A percentile compares a stretch with the other conserved stretches of the same genome.
Conservation (phyloP, 2,797 vertebrate genomes). For the Nothura maculosa region DNA sequence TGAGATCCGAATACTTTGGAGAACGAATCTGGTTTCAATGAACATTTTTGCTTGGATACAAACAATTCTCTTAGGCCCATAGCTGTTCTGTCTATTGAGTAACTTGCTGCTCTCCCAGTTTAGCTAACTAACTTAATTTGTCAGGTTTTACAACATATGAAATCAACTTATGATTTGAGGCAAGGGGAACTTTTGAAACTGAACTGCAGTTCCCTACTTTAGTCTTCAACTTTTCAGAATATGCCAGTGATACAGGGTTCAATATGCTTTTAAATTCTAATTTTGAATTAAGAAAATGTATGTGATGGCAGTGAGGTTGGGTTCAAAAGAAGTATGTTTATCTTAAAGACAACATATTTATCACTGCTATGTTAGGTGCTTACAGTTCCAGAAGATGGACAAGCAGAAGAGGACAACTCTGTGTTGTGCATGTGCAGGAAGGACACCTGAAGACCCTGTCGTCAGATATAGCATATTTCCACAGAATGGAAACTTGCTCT, state of each 20-base stretch:
- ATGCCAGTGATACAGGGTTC: not conserved
- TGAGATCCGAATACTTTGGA: not conserved
- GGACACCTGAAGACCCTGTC: not conserved
- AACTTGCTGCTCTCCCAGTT: not conserved
- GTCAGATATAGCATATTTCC: not conserved
- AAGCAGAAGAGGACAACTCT: not conserved
- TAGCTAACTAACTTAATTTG: not conserved
- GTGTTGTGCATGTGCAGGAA: rapidly evolving
- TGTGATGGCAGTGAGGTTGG: not conserved
- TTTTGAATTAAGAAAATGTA: not conserved
- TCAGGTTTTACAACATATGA: not conserved
- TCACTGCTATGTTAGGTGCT: not conserved
- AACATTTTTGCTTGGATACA: not conserved
- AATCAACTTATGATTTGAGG: not conserved
- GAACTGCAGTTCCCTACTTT: not conserved
- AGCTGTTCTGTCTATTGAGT: not conserved
- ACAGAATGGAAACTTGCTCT: not conserved
- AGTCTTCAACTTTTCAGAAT: not conserved
- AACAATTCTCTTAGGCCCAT: not conserved
- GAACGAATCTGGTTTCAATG: not conserved
- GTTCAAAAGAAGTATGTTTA: not conserved
- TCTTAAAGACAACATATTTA: rapidly evolving
- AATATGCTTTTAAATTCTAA: rapidly evolving
- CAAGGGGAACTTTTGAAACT: not conserved
- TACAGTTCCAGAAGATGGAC: not conserved